Conservation (phyloP, 2,888 invertebrate genomes). For the Caenorhabditis imperialis region DNA sequence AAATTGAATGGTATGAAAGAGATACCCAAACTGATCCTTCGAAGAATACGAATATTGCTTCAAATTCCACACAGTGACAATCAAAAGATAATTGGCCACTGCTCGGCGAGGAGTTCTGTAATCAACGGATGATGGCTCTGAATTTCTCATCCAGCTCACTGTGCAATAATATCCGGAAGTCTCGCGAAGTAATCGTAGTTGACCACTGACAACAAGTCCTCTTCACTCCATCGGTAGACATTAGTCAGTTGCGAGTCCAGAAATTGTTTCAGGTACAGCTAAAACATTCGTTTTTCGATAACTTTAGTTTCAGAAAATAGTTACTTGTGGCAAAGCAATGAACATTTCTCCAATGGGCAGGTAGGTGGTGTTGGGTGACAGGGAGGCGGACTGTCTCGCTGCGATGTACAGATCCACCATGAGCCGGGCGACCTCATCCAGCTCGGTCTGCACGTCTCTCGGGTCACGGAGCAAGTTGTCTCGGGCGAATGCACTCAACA, state of each 20-base stretch:
- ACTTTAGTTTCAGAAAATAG: not conserved
- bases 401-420: conserved; percentile 57
- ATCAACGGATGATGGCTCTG: not conserved
- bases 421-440: conserved; percentile 60
- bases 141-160: conserved; percentile 5
- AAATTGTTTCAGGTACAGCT: conserved; percentile 56
- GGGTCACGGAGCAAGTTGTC: conserved; percentile 58
- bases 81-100: conserved; percentile 58
- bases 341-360: conserved; percentile 58
- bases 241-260: conserved; percentile 58
- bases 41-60: conserved; percentile 56
- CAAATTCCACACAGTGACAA: conserved; percentile 53
- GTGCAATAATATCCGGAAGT: conserved; percentile 48
- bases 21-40: conserved; percentile 57
- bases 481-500: conserved; percentile 49
- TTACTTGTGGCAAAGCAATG: conserved; percentile 42
- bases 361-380: conserved; percentile 53
- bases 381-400: conserved; percentile 23
- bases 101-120: conserved; percentile 46
- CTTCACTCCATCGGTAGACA: conserved; percentile 57
- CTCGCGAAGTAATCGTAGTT: conserved; percentile 59
- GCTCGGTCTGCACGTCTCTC: conserved; percentile 49
- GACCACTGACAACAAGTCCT: conserved; percentile 56
- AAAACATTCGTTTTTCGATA: conserved; percentile 1
- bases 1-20: not conserved